Evolutionary conservation across 2,797 vertebrate genomes (phyloP).

Genomic region (Cirrhinus molitorella): DNA sequence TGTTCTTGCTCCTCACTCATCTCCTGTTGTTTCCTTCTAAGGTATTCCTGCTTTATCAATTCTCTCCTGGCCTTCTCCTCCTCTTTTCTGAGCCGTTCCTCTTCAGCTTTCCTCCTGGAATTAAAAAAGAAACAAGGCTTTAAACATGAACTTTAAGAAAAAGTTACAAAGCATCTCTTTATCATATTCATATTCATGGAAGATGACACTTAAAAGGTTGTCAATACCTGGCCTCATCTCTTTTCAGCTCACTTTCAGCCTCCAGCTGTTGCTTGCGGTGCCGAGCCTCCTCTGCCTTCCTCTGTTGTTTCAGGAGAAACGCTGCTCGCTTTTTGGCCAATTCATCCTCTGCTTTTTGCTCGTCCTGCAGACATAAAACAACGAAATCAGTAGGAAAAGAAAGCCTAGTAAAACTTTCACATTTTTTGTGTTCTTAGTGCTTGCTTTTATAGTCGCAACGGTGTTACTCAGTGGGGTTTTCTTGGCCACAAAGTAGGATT

Average conservation of each 20-base stretch:
- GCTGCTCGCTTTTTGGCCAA: slow-evolving; percentile 94
- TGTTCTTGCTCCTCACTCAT: slow-evolving; percentile 93
- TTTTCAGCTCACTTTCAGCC: slow-evolving; percentile 90
- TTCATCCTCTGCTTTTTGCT: slow-evolving; percentile 96
- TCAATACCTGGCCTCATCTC: slow-evolving; percentile 92
- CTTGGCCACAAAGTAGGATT: background rate
- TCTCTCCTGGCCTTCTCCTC: slow-evolving; percentile 95
- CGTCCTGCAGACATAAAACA: slow-evolving; percentile 69
- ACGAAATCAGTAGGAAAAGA: background rate
- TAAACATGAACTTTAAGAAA: background rate
- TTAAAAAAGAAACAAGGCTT: slow-evolving; percentile 7
- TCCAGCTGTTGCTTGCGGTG: slow-evolving; percentile 91
- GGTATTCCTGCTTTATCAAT: slow-evolving; percentile 95
- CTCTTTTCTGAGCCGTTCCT: slow-evolving; percentile 93
- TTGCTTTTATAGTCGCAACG: background rate
- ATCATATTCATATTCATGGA: background rate
- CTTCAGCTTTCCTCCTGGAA: slow-evolving; percentile 92
- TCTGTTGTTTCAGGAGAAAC: slow-evolving; percentile 95
- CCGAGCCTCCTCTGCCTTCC: slow-evolving; percentile 93
- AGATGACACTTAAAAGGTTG: background rate
- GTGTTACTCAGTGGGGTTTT: background rate
- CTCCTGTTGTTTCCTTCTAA: slow-evolving; percentile 93
- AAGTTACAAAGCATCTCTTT: background rate
- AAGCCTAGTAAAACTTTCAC: background rate
- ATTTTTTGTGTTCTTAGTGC: background rate